phyloP scores from a whole-genome alignment of 2,797 vertebrate genomes.

The Rhabdophis nuchalis region DNA sequence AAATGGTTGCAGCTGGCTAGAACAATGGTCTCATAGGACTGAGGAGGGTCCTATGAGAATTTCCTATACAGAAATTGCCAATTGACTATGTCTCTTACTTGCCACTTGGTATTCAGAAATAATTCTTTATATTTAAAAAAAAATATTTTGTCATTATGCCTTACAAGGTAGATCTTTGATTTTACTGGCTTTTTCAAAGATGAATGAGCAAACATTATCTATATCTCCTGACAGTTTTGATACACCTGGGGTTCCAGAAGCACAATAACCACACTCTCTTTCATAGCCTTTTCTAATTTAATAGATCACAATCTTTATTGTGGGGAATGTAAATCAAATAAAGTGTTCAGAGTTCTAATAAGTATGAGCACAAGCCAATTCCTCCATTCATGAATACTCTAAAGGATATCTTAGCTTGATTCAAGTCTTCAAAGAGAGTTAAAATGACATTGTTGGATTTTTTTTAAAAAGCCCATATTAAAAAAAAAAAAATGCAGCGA shows the following conservation, averaged over 20 bases:
- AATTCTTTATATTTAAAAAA: slow-evolving; percentile 21
- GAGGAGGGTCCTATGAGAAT: too few species aligned
- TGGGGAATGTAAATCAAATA: background rate
- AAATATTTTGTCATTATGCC: background rate
- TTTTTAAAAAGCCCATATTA: background rate
- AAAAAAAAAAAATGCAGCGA: slow-evolving; percentile 14
- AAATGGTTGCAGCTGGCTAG: background rate
- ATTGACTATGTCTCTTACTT: slow-evolving; percentile 23
- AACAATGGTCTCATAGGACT: background rate
- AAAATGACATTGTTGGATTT: background rate
- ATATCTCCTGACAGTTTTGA: background rate
- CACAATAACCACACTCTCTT: slow-evolving; percentile 12
- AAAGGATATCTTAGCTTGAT: slow-evolving; percentile 25
- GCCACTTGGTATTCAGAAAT: slow-evolving; percentile 12
- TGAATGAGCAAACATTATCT: slow-evolving; percentile 28
- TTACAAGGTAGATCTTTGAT: background rate
- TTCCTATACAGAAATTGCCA: background rate
- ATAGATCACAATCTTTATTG: slow-evolving; percentile 47
- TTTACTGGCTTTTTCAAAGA: background rate
- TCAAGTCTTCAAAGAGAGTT: background rate
- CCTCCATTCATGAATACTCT: background rate
- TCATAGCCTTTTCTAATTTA: slow-evolving; percentile 40
- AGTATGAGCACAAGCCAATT: slow-evolving; percentile 43
- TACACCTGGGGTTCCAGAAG: slow-evolving; percentile 43
- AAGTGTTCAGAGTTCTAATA: slow-evolving; percentile 19